Conservation (phyloP, 2,113 vertebrate genomes). For the Hydrolagus affinis region DNA sequence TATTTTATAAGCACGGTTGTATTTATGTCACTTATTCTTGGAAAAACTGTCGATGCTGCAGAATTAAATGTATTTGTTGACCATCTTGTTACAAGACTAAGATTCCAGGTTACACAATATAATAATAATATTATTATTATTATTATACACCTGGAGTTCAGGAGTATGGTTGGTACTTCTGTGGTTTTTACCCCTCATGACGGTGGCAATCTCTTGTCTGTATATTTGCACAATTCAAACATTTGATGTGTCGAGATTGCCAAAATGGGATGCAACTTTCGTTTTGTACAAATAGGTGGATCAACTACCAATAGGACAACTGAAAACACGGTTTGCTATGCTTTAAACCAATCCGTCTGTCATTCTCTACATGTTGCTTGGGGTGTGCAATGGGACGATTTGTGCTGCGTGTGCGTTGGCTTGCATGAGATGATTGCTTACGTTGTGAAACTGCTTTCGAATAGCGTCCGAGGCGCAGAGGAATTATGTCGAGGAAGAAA, state of each 20-base stretch:
- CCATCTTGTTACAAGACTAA: background rate
- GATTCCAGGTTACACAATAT: too few species aligned
- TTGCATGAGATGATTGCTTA: background rate
- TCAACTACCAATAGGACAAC: background rate
- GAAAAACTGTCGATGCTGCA: background rate
- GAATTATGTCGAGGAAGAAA: background rate
- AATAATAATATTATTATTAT: too few species aligned
- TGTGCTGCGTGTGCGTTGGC: background rate
- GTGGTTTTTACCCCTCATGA: background rate
- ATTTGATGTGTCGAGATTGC: slow-evolving; percentile 5
- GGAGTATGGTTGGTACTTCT: background rate
- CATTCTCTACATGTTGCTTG: background rate
- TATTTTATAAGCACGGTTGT: background rate
- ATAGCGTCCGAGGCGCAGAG: background rate
- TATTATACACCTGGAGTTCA: background rate
- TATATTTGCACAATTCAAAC: background rate
- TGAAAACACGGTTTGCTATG: background rate
- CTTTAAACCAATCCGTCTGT: background rate
- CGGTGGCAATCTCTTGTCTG: background rate
- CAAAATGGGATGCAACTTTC: background rate
- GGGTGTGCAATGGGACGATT: background rate
- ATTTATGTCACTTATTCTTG: slow-evolving; percentile 7
- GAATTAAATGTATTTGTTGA: slow-evolving; percentile 1
- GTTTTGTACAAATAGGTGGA: background rate
- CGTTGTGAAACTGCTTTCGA: background rate